Percentiles rank a stretch among this genome's conserved stretches.
Conservation (phyloP, 2,888 invertebrate species). For the Parapristionchus giblindavisi region DNA sequence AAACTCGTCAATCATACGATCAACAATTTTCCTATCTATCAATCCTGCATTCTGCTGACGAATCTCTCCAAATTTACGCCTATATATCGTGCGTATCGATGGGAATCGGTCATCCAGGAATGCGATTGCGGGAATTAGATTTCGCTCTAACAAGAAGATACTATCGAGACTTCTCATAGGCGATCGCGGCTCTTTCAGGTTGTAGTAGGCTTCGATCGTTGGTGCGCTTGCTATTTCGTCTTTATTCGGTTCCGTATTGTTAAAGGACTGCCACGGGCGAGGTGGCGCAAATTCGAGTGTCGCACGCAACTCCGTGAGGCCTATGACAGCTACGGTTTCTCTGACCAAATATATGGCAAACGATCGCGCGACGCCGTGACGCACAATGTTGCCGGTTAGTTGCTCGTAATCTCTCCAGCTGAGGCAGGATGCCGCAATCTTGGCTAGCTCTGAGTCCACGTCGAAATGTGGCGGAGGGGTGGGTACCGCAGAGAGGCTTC, state of each 20-base stretch:
- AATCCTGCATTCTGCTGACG: no score
- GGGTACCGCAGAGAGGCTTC: no score
- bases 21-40: slow-evolving; percentile 40
- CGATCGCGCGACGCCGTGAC: slow-evolving; percentile 14
- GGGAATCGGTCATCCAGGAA: slow-evolving; percentile 44
- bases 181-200: slow-evolving; percentile 20
- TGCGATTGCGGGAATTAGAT: slow-evolving; percentile 40
- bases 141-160: slow-evolving; percentile 38
- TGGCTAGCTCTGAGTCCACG: slow-evolving; percentile 42
- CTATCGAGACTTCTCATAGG: slow-evolving; percentile 41
- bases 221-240: background rate
- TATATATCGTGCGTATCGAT: no score
- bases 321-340: background rate
- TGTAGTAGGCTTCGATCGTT: slow-evolving; percentile 2
- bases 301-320: slow-evolving; percentile 4
- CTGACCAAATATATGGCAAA: background rate
- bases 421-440: slow-evolving; percentile 42
- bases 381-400: slow-evolving; percentile 40
- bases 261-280: slow-evolving; percentile 3
- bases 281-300: slow-evolving; percentile 10
- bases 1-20: no score
- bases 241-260: slow-evolving; percentile 13
- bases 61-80: slow-evolving; percentile 13
- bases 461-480: slow-evolving; percentile 39
- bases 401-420: slow-evolving; percentile 40